Base-by-base conservation (phyloP, 1,140 invertebrate species). In the Drosophila asahinai region DNA sequence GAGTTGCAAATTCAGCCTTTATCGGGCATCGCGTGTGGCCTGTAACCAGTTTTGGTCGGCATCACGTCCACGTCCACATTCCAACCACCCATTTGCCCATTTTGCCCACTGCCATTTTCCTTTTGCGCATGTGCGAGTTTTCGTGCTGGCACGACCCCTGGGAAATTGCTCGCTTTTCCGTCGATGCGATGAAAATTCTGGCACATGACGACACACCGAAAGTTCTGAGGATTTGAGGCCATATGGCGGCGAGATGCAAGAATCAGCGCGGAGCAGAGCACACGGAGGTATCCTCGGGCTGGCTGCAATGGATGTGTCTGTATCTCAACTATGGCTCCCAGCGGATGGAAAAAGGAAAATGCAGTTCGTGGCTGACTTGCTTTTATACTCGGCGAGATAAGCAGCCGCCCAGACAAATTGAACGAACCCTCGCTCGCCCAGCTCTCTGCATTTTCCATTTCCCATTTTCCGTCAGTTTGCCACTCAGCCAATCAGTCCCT, bases 91-190 rank as follows among this genome's bases (percentile, higher is more conserved):
- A 66, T 63, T 45, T 45, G 19, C 59, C 63, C 58, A 45, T 33
- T 63, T 45, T 66, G 27, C 40, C 63, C 58, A 63, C 58, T 63
- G 27, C 19, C 33, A 33, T 15, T 38, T 38, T 36, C 33, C 48
- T 47, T 15, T 33, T 30, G 83, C 86, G 82, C 87, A 91, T 91
- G 86, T 78, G 64, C 83, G 45, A 63, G 51, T 47, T 71, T 70
- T 73, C 60, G 43, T 51, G 63, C 51, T 63, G 66, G 49, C 48
- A 25, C 71, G 66, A 64, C 43, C 60, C 76, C 54, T 48, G 66
- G 55, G 60, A 71, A 79, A 47, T 54, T 17, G 52, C 49, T 45
- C 25, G 54, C 60, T 25, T 79, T 59, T 64, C 55, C 66, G 33
- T 22, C 43, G 45, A 40, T 12, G 42, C 59, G 27, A 49, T 17